A percentile compares a stretch with the other conserved stretches of the same genome.
phyloP scores from a whole-genome alignment of 2,888 invertebrate genomes.

The Cyclophora albipunctata region DNA sequence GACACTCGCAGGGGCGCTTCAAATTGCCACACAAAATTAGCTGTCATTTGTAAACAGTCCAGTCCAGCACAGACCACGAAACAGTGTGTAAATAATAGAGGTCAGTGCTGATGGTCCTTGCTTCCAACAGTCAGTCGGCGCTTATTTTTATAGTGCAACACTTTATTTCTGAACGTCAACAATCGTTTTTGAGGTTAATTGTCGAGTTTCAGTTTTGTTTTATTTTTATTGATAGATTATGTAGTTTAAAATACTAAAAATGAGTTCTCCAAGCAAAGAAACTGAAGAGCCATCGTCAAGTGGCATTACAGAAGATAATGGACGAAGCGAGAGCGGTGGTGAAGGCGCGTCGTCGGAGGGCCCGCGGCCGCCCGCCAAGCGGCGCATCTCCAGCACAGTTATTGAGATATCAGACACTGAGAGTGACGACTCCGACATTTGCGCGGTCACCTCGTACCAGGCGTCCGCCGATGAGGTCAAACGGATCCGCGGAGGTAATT shows the following conservation, averaged over 20 bases:
- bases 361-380: constrained; percentile 60
- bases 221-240: constrained; percentile 62
- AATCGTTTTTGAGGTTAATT: constrained; percentile 60
- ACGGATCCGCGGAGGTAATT: constrained; percentile 63
- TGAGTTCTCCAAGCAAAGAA: constrained; percentile 61
- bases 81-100: no score
- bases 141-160: constrained; percentile 6
- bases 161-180: constrained; percentile 41
- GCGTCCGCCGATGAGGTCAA: constrained; percentile 69
- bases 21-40: no score
- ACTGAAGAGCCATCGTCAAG: constrained; percentile 56
- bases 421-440: constrained; percentile 70
- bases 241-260: constrained; percentile 49
- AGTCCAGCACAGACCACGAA: no score
- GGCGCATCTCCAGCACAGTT: constrained; percentile 46
- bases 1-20: no score
- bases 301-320: constrained; percentile 30
- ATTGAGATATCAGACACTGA: constrained; percentile 70
- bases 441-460: constrained; percentile 67
- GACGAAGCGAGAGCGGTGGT: constrained; percentile 25
- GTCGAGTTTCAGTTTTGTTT: constrained; percentile 57
- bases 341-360: constrained; percentile 27
- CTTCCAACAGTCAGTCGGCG: no score
- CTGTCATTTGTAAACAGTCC: no score
- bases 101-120: no score